Conservation (phyloP, 2,113 vertebrate genomes). For the Mellivora capensis region DNA sequence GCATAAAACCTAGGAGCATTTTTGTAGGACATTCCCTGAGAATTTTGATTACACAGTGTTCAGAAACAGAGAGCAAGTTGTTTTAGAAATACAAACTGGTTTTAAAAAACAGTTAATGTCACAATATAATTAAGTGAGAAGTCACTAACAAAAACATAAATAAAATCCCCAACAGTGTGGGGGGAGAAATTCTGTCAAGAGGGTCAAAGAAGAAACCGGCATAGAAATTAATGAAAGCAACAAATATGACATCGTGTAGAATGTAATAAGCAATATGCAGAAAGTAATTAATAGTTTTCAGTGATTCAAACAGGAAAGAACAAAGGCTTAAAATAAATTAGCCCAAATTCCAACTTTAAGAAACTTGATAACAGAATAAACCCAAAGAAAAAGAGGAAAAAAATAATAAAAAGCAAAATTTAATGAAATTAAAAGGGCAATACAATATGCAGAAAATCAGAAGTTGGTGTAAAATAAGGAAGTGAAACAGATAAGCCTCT, state of each 20-base stretch:
- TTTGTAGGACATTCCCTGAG: background rate
- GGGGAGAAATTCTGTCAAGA: background rate
- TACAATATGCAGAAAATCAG: background rate
- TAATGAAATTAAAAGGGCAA: background rate
- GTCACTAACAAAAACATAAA: background rate
- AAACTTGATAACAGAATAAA: background rate
- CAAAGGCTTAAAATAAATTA: background rate
- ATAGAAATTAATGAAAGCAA: background rate
- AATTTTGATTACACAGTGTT: background rate
- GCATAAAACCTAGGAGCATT: background rate
- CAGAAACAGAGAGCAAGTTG: background rate
- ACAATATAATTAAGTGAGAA: background rate
- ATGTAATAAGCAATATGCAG: background rate
- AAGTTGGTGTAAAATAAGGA: background rate
- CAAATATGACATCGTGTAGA: background rate
- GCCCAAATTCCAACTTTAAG: background rate
- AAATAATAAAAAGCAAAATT: background rate
- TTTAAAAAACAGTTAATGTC: background rate
- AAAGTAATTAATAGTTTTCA: background rate
- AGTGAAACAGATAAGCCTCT: background rate
- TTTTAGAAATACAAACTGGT: background rate
- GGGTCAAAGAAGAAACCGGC: background rate
- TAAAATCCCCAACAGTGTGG: background rate
- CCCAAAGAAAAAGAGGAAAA: background rate
- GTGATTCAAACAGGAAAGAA: background rate